Evolutionary conservation across 2,113 vertebrate species (phyloP).

Genomic region (Lophura nycthemera): DNA sequence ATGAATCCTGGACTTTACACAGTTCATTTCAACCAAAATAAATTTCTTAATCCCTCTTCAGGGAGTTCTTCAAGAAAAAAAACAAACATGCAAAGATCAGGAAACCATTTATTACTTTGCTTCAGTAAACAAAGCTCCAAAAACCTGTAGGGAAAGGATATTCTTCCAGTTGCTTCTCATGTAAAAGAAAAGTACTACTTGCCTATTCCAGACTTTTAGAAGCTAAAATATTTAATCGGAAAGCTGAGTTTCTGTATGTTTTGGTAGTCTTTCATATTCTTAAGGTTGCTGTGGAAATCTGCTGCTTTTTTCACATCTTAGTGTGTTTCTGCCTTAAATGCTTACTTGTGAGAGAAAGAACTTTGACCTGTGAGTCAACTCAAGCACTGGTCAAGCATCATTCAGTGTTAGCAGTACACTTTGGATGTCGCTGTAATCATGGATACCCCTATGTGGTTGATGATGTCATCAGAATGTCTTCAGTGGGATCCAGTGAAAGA

Average conservation of each 20-base stretch:
- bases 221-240: not conserved
- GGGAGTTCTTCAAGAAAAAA: not conserved
- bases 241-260: not conserved
- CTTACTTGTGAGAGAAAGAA: not conserved
- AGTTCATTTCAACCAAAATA: not conserved
- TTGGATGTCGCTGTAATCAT: not conserved
- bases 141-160: not conserved
- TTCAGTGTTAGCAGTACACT: not conserved
- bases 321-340: not conserved
- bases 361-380: not conserved
- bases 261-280: not conserved
- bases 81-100: not conserved
- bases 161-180: not conserved
- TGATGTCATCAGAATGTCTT: not conserved
- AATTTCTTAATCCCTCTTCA: not conserved
- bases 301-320: not conserved
- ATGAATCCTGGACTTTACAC: not conserved
- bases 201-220: not conserved
- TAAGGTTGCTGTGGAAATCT: not conserved
- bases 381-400: not conserved
- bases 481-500: not conserved
- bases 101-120: not conserved
- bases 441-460: not conserved
- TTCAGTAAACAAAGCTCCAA: not conserved
- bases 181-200: not conserved